These are phyloP conservation scores for Harpagoxenus sublaevis DNA, from an alignment of 2,888 invertebrate genomes.

Conservation along the genomic window DNA sequence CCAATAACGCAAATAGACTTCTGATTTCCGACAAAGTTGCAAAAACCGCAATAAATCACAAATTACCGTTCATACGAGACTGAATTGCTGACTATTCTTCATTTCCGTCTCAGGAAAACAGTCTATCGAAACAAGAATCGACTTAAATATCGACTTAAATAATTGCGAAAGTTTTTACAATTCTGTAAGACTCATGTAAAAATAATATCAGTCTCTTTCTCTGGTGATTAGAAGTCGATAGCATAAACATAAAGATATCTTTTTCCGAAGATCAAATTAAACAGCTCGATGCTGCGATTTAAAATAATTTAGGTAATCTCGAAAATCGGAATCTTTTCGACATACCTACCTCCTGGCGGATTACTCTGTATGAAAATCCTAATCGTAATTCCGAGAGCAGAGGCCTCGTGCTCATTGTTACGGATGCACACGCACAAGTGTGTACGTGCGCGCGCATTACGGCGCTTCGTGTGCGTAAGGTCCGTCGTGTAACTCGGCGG, in stretches of 20 bases:
- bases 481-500: slow-evolving; percentile 81
- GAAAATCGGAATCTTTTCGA: background rate
- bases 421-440: slow-evolving; percentile 25
- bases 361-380: slow-evolving; percentile 21
- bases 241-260: background rate
- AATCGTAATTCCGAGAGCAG: slow-evolving; percentile 20
- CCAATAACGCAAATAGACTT: background rate
- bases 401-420: slow-evolving; percentile 39
- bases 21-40: background rate
- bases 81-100: background rate
- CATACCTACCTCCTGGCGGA: background rate
- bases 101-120: background rate
- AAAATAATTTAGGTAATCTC: slow-evolving; percentile 4
- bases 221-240: background rate
- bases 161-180: background rate
- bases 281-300: background rate
- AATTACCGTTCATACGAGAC: background rate
- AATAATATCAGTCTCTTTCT: background rate
- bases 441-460: slow-evolving; percentile 26
- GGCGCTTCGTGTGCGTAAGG: slow-evolving; percentile 62
- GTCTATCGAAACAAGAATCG: background rate
- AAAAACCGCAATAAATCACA: slow-evolving; percentile 20
- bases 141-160: background rate
- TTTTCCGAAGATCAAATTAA: background rate
- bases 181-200: background rate